These are phyloP conservation scores for Seladonia tumulorum DNA, from an alignment of 2,888 invertebrate genomes.

Conservation along the genomic window DNA sequence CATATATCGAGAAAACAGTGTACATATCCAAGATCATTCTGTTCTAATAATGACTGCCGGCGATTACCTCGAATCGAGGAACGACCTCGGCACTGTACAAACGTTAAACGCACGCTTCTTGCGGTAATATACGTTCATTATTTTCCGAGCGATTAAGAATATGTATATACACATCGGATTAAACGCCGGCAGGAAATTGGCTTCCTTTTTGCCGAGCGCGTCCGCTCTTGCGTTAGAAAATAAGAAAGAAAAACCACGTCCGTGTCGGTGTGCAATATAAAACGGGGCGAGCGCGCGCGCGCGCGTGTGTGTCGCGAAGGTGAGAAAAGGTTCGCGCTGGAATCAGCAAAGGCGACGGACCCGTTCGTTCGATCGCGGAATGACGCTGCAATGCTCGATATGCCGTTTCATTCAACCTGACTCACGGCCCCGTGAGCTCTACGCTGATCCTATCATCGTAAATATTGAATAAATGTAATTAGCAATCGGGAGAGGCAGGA, in stretches of 20 bases:
- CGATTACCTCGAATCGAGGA: neutral
- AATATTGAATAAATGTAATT: slow-evolving; percentile 81
- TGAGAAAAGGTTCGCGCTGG: slow-evolving; percentile 22
- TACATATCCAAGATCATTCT: too few relatives aligned
- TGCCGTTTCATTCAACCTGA: slow-evolving; percentile 77
- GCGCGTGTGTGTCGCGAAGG: slow-evolving; percentile 16
- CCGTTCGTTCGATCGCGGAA: slow-evolving; percentile 60
- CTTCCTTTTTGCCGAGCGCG: neutral
- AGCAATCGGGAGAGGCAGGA: slow-evolving; percentile 65
- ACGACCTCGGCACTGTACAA: neutral
- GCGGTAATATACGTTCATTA: neutral
- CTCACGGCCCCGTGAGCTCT: slow-evolving; percentile 71
- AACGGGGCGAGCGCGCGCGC: neutral
- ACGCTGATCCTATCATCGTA: slow-evolving; percentile 75
- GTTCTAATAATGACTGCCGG: too few relatives aligned
- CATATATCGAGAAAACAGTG: too few relatives aligned
- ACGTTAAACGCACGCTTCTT: neutral
- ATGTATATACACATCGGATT: neutral
- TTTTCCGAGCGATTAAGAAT: neutral
- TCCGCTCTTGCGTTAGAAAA: neutral
- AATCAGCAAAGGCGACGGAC: slow-evolving; percentile 24
- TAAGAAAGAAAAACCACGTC: neutral
- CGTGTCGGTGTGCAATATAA: neutral
- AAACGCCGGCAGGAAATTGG: slow-evolving; percentile 9
- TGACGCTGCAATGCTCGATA: slow-evolving; percentile 75